These are phyloP conservation scores for Drosophila albomicans DNA, from an alignment of 1,140 invertebrate species.

Conservation along the genomic window DNA sequence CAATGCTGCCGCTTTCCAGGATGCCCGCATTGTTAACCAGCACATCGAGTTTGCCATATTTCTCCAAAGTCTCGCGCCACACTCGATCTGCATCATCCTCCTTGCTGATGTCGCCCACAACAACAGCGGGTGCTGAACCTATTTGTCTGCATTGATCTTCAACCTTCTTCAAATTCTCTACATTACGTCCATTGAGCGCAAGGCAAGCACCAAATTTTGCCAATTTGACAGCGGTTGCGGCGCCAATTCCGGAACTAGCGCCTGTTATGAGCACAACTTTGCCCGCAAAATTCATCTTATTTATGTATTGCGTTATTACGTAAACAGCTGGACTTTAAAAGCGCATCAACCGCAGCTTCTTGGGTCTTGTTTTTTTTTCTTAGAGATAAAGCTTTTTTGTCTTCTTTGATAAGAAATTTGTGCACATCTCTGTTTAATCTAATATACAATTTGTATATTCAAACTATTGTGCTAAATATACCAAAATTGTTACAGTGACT, in stretches of 20 bases:
- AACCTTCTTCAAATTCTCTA: constrained; percentile 59
- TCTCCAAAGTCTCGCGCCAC: constrained; percentile 89
- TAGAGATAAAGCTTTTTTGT: neutral
- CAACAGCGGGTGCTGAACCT: constrained; percentile 48
- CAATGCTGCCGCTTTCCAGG: constrained; percentile 92
- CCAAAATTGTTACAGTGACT: too few species aligned
- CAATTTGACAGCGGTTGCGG: constrained; percentile 92
- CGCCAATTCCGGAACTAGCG: constrained; percentile 95
- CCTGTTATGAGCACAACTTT: constrained; percentile 92
- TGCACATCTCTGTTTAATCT: too few species aligned
- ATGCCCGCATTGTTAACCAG: constrained; percentile 96
- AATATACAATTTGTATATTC: too few species aligned
- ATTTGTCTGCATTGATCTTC: constrained; percentile 80
- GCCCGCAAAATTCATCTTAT: constrained; percentile 86
- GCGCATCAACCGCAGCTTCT: constrained; percentile 33
- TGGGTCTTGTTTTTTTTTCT: constrained; percentile 8
- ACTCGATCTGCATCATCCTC: constrained; percentile 91
- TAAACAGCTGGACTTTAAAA: constrained; percentile 45
- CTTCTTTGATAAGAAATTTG: constrained; percentile 18
- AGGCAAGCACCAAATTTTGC: constrained; percentile 90
- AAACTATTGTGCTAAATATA: too few species aligned
- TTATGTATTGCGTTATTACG: constrained; percentile 35
- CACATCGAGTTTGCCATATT: constrained; percentile 91
- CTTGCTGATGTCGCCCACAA: constrained; percentile 89
- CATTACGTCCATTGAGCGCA: constrained; percentile 91